Evolutionary conservation across 2,113 vertebrate species (phyloP), one percentile per base, ranked within the genome.

Genomic region (Eulemur rufifrons): DNA sequence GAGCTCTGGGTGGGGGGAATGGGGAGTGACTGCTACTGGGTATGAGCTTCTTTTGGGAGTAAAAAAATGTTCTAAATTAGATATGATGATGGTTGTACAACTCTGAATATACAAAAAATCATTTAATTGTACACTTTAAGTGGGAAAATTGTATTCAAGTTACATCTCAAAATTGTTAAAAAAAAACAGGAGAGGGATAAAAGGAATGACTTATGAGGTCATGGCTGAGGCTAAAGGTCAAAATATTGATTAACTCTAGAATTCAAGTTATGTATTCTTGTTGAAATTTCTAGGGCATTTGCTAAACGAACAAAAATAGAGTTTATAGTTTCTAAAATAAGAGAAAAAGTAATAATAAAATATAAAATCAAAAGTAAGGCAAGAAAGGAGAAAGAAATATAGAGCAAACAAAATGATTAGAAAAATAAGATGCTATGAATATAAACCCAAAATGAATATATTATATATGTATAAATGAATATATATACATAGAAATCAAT

Each of bases 201-300:
- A 84, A 0, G 15, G 45, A 89, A 10, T 92, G 37, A 73, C 21
- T 80, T 92, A 61, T 1, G 4, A 8, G n/a, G 20, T 92, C 42
- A 74, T 14, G 87, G 4, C 25, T 94, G 56, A 89, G 3, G 8
- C 82, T 68, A 83, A 96, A 91, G 56, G 12, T 76, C 52, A 94
- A 96, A 95, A 80, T 66, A 83, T 17, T 54, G 37, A 88, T 73
- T 89, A 89, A 74, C 23, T 89, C 29, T 56, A 83, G 68, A 66
- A 47, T 74, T 89, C n/a, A 89, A 82, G 10, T 84, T 73, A 78
- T 1, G 0, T 47, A 42, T 74, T 17, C 32, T 42, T 87, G 47
- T 81, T 63, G 85, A 95, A 80, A 50, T 89, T 74, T 94, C 50
- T 64, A 84, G 9, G 18, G 8, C 59, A 88, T 54, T 94, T 34